Percentiles rank a stretch among this genome's conserved stretches.
phyloP scores from a whole-genome alignment of 1,140 invertebrate genomes.

The Lethrus apterus region DNA sequence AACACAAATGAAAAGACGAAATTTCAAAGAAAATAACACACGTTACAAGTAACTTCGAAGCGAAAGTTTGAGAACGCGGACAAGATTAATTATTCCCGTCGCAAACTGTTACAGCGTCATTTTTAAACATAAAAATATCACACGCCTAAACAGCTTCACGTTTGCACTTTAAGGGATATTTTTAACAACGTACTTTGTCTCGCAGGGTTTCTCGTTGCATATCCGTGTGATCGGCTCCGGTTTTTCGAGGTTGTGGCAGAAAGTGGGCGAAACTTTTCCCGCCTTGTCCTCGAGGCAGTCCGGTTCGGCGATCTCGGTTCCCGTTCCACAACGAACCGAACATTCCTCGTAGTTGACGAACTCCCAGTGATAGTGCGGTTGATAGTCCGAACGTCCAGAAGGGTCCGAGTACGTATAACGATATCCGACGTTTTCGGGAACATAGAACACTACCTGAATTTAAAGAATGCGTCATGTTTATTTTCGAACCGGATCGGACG shows the following conservation, averaged over 20 bases:
- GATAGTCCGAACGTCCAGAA: conserved; percentile 24
- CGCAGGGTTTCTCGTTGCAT: conserved; percentile 43
- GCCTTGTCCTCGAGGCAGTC: conserved; percentile 42
- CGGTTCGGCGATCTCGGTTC: conserved; percentile 38
- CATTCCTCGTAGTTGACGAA: conserved; percentile 43
- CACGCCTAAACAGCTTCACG: no score
- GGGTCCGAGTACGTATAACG: conserved; percentile 41
- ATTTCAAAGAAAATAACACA: no score
- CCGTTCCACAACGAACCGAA: conserved; percentile 43
- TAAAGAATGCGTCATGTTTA: no score
- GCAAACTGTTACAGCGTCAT: no score
- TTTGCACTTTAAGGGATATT: conserved; percentile 2
- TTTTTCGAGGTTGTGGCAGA: conserved; percentile 38
- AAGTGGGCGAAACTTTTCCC: conserved; percentile 42
- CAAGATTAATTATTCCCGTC: no score
- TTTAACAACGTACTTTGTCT: neutral
- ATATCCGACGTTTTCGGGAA: conserved; percentile 39
- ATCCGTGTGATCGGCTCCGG: conserved; percentile 37
- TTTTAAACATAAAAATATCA: no score
- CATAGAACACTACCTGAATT: conserved; percentile 43
- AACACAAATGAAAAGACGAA: no score
- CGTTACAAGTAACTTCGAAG: no score
- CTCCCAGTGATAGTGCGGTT: conserved; percentile 46
- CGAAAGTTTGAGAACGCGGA: no score
- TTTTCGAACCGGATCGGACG: no score